These are phyloP conservation scores for Odontocerum albicorne DNA, from an alignment of 2,888 invertebrate genomes.

Conservation along the genomic window DNA sequence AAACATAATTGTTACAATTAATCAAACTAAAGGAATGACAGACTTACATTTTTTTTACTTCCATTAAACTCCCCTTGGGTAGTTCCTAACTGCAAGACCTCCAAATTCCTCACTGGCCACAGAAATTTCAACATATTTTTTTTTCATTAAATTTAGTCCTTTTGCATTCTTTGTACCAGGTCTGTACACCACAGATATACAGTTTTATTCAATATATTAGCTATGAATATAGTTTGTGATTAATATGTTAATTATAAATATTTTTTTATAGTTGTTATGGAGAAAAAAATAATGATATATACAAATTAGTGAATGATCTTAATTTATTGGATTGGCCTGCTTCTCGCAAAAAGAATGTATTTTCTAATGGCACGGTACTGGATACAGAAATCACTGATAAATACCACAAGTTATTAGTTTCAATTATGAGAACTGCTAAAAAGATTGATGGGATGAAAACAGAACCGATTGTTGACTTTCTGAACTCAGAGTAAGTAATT, in stretches of 20 bases:
- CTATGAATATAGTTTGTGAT: too few relatives aligned
- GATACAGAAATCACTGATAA: conserved; percentile 5
- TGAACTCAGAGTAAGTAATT: conserved; percentile 43
- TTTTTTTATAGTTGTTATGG: conserved; percentile 62
- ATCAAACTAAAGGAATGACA: too few relatives aligned
- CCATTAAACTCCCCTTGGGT: too few relatives aligned
- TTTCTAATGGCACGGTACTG: conserved; percentile 15
- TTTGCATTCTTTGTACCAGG: too few relatives aligned
- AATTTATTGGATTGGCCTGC: conserved; percentile 47
- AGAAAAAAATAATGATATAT: conserved; percentile 63
- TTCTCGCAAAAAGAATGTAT: conserved; percentile 12
- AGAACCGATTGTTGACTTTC: conserved; percentile 45
- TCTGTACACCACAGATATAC: too few relatives aligned
- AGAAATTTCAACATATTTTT: too few relatives aligned
- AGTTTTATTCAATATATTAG: too few relatives aligned
- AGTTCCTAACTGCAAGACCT: too few relatives aligned
- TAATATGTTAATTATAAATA: neutral
- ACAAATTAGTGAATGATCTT: conserved; percentile 55
- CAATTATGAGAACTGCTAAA: conserved; percentile 17
- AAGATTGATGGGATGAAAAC: conserved; percentile 15
- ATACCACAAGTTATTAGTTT: conserved; percentile 16
- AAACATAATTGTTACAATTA: too few relatives aligned
- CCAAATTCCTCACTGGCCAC: too few relatives aligned
- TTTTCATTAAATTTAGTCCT: neutral
- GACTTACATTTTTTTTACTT: too few relatives aligned